Percentiles rank a stretch among this genome's conserved stretches.
These are phyloP conservation scores for Paracanthobrama guichenoti DNA, from an alignment of 2,113 vertebrate species.

Conservation along the genomic window DNA sequence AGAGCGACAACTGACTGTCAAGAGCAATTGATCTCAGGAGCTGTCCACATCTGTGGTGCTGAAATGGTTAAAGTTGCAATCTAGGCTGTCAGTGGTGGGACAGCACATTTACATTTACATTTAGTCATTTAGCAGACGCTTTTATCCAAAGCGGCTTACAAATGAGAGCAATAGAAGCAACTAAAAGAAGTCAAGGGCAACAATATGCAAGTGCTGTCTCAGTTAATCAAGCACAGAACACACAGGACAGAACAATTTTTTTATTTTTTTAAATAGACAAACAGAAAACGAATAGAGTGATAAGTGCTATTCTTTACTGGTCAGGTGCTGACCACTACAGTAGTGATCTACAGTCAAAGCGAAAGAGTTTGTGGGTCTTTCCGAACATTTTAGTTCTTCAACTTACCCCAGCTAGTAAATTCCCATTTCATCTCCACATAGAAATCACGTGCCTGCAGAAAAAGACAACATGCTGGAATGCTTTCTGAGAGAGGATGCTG, in stretches of 20 bases:
- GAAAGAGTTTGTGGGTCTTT: not conserved
- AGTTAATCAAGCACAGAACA: no score
- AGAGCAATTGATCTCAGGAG: slow-evolving; percentile 47
- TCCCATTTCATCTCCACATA: slow-evolving; percentile 99
- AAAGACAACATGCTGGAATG: not conserved
- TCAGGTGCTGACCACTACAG: no score
- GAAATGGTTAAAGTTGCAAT: slow-evolving; percentile 57
- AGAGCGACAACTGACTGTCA: not conserved
- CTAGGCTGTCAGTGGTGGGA: not conserved
- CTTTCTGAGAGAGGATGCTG: not conserved
- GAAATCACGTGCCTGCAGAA: slow-evolving; percentile 86
- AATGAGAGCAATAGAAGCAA: no score
- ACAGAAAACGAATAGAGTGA: no score
- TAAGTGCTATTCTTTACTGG: no score
- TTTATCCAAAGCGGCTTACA: no score
- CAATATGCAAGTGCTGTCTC: no score
- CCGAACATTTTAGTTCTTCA: not conserved
- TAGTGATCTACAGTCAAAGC: not conserved
- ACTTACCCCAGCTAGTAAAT: slow-evolving; percentile 96
- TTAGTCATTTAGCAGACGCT: no score
- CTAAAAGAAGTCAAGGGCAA: no score
- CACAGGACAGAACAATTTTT: no score
- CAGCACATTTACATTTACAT: no score
- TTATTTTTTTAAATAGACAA: no score
- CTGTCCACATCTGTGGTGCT: slow-evolving; percentile 69